These are phyloP conservation scores for Tragelaphus imberbis DNA, from an alignment of 2,113 vertebrate species.

Conservation along the genomic window DNA sequence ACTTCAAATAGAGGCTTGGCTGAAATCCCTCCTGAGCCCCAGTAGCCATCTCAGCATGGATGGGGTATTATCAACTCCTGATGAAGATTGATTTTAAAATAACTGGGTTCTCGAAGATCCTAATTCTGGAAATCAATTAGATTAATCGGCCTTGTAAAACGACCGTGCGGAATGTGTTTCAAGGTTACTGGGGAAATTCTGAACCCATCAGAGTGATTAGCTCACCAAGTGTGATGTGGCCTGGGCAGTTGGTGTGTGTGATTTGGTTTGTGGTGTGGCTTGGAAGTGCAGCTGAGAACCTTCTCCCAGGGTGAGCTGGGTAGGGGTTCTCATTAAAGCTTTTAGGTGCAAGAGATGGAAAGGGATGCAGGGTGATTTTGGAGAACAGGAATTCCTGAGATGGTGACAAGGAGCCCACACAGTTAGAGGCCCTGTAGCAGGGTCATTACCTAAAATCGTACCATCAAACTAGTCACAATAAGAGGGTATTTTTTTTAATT, in stretches of 20 bases:
- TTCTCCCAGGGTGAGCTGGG: background rate
- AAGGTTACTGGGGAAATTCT: constrained; percentile 47
- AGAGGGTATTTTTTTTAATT: background rate
- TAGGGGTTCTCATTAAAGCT: background rate
- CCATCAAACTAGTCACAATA: background rate
- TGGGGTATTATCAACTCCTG: constrained; percentile 44
- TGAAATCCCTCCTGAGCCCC: background rate
- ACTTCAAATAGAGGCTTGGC: background rate
- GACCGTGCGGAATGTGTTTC: background rate
- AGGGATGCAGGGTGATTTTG: background rate
- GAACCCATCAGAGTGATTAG: background rate
- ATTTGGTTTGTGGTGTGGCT: background rate
- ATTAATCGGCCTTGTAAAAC: constrained; percentile 36
- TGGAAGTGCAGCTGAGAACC: background rate
- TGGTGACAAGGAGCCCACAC: background rate
- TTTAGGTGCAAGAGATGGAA: background rate
- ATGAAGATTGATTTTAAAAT: constrained; percentile 64
- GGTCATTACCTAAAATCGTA: background rate
- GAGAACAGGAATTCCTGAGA: background rate
- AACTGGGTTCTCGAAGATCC: constrained; percentile 30
- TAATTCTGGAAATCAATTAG: constrained; percentile 55
- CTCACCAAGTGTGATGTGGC: background rate
- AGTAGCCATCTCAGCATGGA: background rate
- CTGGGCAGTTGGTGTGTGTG: background rate
- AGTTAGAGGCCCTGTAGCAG: background rate